Conservation (phyloP, 2,113 vertebrate genomes). For the Psammodynastes pulverulentus region DNA sequence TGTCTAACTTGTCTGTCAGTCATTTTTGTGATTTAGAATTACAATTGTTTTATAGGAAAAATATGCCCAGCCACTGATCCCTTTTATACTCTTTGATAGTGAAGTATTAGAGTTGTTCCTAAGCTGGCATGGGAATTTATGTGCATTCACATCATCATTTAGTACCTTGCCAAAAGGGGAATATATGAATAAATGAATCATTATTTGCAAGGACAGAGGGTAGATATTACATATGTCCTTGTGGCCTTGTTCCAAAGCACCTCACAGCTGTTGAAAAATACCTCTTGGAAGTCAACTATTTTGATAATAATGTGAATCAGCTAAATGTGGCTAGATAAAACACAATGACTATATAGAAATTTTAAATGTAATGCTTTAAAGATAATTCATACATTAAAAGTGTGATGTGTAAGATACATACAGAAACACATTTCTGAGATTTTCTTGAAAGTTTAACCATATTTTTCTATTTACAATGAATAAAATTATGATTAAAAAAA, state of each 20-base stretch:
- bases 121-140: accelerated
- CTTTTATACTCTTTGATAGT: not conserved
- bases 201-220: slow-evolving; percentile 53
- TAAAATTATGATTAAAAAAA: not conserved
- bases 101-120: slow-evolving; percentile 28
- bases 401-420: not conserved
- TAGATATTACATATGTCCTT: slow-evolving; percentile 31
- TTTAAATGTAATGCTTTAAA: slow-evolving; percentile 17
- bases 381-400: not conserved
- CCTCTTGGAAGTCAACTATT: slow-evolving; percentile 39
- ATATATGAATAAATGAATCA: slow-evolving; percentile 49
- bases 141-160: slow-evolving; percentile 38
- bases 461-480: not conserved
- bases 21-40: not conserved
- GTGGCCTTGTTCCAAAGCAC: slow-evolving; percentile 39
- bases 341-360: not conserved
- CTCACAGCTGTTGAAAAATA: slow-evolving; percentile 45
- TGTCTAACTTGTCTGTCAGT: not conserved
- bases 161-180: slow-evolving; percentile 32
- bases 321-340: not conserved
- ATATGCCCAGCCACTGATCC: not conserved
- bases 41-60: accelerated
- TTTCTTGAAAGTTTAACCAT: not conserved
- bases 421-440: slow-evolving; percentile 13
- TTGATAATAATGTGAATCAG: slow-evolving; percentile 21